Percentiles rank a stretch among this genome's conserved stretches.
Conservation (phyloP, 2,888 invertebrate species). For the Embidobia sp. region DNA sequence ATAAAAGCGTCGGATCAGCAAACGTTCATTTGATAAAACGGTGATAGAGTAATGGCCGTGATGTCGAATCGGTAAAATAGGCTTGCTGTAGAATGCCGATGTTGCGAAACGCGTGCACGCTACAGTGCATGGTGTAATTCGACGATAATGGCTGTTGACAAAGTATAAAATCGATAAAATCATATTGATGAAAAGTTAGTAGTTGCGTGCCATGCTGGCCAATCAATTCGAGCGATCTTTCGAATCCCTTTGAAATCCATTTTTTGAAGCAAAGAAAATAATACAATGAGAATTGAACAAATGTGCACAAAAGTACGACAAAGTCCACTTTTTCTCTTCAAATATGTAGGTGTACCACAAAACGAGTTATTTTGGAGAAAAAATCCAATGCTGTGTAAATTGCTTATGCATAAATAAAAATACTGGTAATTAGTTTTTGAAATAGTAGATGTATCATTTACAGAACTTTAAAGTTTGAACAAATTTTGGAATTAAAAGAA, state of each 20-base stretch:
- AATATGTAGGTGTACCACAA: too few species aligned
- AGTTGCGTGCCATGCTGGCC: not conserved
- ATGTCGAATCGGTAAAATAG: conserved; percentile 55
- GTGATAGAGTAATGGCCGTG: conserved; percentile 55
- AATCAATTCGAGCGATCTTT: not conserved
- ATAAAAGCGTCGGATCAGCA: conserved; percentile 59
- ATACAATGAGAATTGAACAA: too few species aligned
- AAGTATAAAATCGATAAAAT: conserved; percentile 48
- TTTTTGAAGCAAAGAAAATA: not conserved
- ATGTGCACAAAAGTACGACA: too few species aligned
- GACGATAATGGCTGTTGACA: conserved; percentile 50
- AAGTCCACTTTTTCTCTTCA: too few species aligned
- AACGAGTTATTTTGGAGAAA: too few species aligned
- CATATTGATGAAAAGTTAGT: conserved; percentile 15
- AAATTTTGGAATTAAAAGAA: too few species aligned
- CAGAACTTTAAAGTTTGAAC: too few species aligned
- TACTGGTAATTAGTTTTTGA: too few species aligned
- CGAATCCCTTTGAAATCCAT: not conserved
- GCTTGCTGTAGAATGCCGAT: conserved; percentile 43
- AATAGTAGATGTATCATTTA: too few species aligned
- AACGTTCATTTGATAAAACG: conserved; percentile 60
- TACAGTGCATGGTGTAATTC: conserved; percentile 51
- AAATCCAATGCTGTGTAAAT: too few species aligned
- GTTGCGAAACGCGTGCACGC: conserved; percentile 38
- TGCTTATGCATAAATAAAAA: too few species aligned